phyloP scores from a whole-genome alignment of 2,113 vertebrate genomes.

The Eptesicus fuscus region DNA sequence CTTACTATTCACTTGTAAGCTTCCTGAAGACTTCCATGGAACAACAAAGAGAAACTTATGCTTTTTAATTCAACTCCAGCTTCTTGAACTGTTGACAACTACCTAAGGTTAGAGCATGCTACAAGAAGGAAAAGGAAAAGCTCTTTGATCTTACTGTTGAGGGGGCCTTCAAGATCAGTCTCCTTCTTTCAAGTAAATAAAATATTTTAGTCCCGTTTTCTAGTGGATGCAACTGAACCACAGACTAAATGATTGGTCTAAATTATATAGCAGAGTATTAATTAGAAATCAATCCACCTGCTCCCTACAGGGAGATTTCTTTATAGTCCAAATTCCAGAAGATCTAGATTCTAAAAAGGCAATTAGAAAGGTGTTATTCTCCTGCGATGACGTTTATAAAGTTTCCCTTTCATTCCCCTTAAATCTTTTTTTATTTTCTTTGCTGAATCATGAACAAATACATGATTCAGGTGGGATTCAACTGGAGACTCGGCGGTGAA shows the following conservation, averaged over 20 bases:
- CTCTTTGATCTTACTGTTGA: background rate
- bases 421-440: constrained; percentile 9
- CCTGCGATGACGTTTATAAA: background rate
- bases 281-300: background rate
- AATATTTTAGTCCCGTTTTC: background rate
- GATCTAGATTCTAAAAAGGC: background rate
- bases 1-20: background rate
- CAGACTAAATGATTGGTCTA: background rate
- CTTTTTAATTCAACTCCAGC: background rate
- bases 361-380: background rate
- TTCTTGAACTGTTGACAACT: constrained; percentile 15
- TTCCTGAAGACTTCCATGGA: background rate
- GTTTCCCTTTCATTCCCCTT: background rate
- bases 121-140: background rate
- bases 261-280: background rate
- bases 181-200: background rate
- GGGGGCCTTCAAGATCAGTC: background rate
- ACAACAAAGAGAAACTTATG: background rate
- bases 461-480: background rate
- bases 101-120: background rate
- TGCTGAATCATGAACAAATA: background rate
- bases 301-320: background rate
- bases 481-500: background rate
- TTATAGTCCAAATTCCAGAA: background rate
- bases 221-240: background rate